Evolutionary conservation across 2,888 invertebrate genomes (phyloP).

Genomic region (Calameuta pallipes): DNA sequence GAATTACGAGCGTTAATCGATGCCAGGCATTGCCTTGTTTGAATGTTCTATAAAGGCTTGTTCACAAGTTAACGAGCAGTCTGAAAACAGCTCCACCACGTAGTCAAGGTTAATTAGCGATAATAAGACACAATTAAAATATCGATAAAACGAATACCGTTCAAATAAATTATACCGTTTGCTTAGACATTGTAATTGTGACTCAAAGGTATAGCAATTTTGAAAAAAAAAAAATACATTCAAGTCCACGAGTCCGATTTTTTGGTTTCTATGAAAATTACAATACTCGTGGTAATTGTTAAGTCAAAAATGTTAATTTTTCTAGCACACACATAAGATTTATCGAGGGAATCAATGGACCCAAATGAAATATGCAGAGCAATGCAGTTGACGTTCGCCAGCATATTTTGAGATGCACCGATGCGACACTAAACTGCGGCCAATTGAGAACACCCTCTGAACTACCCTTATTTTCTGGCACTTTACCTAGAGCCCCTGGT

Average conservation of each 20-base stretch:
- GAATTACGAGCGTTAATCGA: neutral
- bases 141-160: neutral
- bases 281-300: neutral
- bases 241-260: neutral
- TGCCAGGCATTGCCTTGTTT: neutral
- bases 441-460: slow-evolving; percentile 40
- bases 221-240: neutral
- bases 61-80: neutral
- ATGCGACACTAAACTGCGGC: slow-evolving; percentile 59
- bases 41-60: neutral
- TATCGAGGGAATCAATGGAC: neutral
- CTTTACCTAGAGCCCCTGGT: neutral
- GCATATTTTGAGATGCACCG: slow-evolving; percentile 52
- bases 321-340: neutral
- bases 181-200: neutral
- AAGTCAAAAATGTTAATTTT: neutral
- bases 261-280: neutral
- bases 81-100: neutral
- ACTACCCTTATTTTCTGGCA: neutral
- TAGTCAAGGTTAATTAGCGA: neutral
- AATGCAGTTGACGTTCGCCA: slow-evolving; percentile 55
- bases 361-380: slow-evolving; percentile 47
- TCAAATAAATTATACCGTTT: neutral
- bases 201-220: neutral
- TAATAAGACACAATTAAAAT: neutral